Percentiles rank a stretch among this genome's conserved stretches.
These are phyloP conservation scores for Xestobium rufovillosum DNA, from an alignment of 2,888 invertebrate genomes.

Conservation along the genomic window DNA sequence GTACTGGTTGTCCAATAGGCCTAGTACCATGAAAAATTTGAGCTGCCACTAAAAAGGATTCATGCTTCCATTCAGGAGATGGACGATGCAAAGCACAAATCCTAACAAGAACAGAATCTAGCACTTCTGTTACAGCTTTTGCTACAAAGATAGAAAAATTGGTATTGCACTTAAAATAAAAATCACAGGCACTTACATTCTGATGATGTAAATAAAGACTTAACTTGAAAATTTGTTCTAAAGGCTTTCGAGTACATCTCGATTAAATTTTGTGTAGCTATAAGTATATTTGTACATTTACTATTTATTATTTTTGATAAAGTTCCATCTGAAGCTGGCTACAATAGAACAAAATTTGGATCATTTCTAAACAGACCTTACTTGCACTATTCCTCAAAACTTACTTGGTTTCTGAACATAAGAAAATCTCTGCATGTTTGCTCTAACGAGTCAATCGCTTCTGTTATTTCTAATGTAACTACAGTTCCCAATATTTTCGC, in stretches of 20 bases:
- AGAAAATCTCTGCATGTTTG: constrained; percentile 29
- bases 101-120: constrained; percentile 70
- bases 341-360: constrained; percentile 14
- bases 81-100: constrained; percentile 77
- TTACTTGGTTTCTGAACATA: constrained; percentile 25
- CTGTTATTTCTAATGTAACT: constrained; percentile 80
- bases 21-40: constrained; percentile 86
- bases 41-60: constrained; percentile 77
- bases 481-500: constrained; percentile 82
- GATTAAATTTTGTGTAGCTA: constrained; percentile 74
- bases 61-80: constrained; percentile 70
- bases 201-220: constrained; percentile 27
- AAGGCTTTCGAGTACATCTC: constrained; percentile 81
- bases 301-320: constrained; percentile 55
- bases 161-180: constrained; percentile 6
- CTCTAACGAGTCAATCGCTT: constrained; percentile 51
- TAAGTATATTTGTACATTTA: constrained; percentile 65
- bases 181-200: constrained; percentile 35
- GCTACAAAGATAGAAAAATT: constrained; percentile 43
- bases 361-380: constrained; percentile 5
- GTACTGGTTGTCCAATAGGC: constrained; percentile 63
- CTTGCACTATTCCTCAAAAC: constrained; percentile 9
- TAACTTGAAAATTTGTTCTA: constrained; percentile 72
- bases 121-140: constrained; percentile 60
- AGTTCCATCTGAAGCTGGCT: constrained; percentile 22